phyloP scores from a whole-genome alignment of 2,888 invertebrate species.

The Oscheius onirici region DNA sequence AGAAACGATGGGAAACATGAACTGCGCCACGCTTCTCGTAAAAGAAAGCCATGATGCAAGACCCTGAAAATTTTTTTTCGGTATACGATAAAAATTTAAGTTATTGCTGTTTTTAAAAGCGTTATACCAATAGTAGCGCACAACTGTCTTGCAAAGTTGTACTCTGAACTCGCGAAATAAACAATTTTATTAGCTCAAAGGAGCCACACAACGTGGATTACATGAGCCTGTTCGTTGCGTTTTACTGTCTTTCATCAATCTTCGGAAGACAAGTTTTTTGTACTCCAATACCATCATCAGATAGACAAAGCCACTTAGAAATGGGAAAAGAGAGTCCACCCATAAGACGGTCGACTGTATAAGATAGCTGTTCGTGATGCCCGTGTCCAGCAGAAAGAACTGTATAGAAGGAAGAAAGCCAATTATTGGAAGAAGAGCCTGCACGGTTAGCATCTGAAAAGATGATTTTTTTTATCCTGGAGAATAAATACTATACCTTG shows the following conservation, averaged over 20 bases:
- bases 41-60: slow-evolving; percentile 23
- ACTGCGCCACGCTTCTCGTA: slow-evolving; percentile 14
- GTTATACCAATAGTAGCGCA: too few relatives aligned
- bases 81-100: too few relatives aligned
- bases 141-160: too few relatives aligned
- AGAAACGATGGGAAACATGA: slow-evolving; percentile 11
- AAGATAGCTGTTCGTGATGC: slow-evolving; percentile 1
- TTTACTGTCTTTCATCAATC: background rate
- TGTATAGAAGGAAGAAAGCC: slow-evolving; percentile 13
- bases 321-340: slow-evolving; percentile 17
- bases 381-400: slow-evolving; percentile 4
- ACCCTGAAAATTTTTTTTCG: slow-evolving; percentile 18
- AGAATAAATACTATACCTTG: background rate
- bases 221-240: too few relatives aligned
- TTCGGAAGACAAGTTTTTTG: slow-evolving; percentile 9
- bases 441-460: slow-evolving; percentile 24
- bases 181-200: background rate
- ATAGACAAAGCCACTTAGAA: slow-evolving; percentile 8
- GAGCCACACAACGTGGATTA: background rate
- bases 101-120: background rate
- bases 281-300: slow-evolving; percentile 22
- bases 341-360: slow-evolving; percentile 18
- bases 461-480: background rate
- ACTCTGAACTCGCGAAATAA: too few relatives aligned
- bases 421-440: slow-evolving; percentile 9